Conservation (phyloP, 2,888 invertebrate species). For the Colostygia pectinataria region DNA sequence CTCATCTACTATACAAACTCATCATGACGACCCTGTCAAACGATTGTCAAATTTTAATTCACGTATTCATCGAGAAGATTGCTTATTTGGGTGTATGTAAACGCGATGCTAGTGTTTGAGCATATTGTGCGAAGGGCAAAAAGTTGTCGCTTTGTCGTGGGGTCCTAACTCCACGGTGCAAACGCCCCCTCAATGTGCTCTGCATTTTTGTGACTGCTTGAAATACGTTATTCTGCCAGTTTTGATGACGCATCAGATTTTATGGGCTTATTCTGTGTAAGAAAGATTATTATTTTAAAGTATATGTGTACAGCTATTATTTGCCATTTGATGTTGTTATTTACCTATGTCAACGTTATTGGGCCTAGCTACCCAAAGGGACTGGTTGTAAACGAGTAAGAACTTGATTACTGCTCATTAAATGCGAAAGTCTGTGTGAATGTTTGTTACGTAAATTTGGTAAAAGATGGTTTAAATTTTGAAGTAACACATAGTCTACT, state of each 20-base stretch:
- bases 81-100: slow-evolving; percentile 60
- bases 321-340: no score
- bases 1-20: slow-evolving; percentile 63
- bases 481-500: no score
- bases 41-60: slow-evolving; percentile 63
- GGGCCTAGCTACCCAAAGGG: no score
- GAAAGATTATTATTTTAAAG: no score
- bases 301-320: no score
- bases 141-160: slow-evolving; percentile 56
- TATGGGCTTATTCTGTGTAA: slow-evolving; percentile 31
- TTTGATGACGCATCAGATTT: slow-evolving; percentile 44
- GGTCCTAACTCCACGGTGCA: slow-evolving; percentile 29
- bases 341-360: no score
- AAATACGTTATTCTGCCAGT: slow-evolving; percentile 32
- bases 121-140: slow-evolving; percentile 65
- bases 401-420: no score
- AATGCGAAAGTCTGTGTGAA: no score
- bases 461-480: no score
- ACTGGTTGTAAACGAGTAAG: no score
- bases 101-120: slow-evolving; percentile 58
- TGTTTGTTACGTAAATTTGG: no score
- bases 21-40: slow-evolving; percentile 63
- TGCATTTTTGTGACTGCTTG: slow-evolving; percentile 19
- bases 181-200: slow-evolving; percentile 42
- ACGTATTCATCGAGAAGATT: slow-evolving; percentile 53